Evolutionary conservation across 2,888 invertebrate genomes (phyloP), one percentile per base, ranked within the genome.

Genomic region (Polyploca ridens): DNA sequence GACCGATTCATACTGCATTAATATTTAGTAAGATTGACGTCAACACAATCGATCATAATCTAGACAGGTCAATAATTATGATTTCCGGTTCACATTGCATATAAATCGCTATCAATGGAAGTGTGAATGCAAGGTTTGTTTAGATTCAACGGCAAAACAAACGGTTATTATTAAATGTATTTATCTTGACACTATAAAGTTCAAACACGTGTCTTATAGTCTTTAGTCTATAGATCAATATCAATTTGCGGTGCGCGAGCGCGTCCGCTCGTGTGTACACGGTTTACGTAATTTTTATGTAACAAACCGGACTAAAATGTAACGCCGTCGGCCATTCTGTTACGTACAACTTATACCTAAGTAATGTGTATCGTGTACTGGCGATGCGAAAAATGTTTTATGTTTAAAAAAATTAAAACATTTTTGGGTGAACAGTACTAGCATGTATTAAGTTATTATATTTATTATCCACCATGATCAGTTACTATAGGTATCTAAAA

Each of bases 231-330:
- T 41, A 61, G 41, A 41, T 41, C 41, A 41, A 41, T 61, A 41
- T 61, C 27, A 54, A 54, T 54, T 54, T 54, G 54, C 54, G 19
- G 54, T 54, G 66, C 71, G 66, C 69, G 73, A 70, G 66, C 61
- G 70, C 63, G 64, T 64, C 65, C 69, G 67, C 71, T 62, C 64
- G 65, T 73, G 74, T 76, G 74, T 76, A 76, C 77, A 71, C 66
- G 68, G 63, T 82, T 90, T 88, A 86, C 88, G 90, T 89, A 91
- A 91, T 78, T 78, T 87, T 89, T 91, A 91, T 84, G 81, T 90
- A 91, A 92, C 79, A 77, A 83, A 90, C 91, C 86, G 88, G 90
- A 84, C 82, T 67, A 75, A 78, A 86, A 81, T 81, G 79, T 82
- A 86, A 83, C 79, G 74, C 64, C 72, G 73, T 63, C 71, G 74